Conservation (phyloP, 2,113 vertebrate genomes). For the Channa maculata region DNA sequence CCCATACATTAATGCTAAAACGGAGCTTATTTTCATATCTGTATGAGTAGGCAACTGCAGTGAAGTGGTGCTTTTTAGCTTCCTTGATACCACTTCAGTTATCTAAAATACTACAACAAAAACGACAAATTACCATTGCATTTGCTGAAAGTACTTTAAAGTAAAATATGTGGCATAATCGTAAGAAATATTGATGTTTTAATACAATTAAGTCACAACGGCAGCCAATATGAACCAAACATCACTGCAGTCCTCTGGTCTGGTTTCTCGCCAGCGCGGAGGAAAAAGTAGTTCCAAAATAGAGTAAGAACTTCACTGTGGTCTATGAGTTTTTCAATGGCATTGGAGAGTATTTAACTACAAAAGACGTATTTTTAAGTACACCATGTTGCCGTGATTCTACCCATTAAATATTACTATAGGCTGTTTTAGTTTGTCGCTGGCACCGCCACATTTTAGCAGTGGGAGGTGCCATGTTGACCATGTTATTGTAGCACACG, state of each 20-base stretch:
- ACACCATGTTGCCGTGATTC: too few species aligned
- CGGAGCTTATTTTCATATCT: background rate
- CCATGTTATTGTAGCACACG: too few species aligned
- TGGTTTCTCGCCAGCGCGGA: slow-evolving; percentile 51
- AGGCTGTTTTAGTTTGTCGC: too few species aligned
- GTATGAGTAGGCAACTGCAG: background rate
- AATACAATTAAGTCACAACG: background rate
- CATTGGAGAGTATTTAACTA: background rate
- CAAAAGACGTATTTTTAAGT: background rate
- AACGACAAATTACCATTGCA: background rate
- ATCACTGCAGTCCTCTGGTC: slow-evolving; percentile 21
- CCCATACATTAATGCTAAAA: background rate
- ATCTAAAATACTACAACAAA: background rate
- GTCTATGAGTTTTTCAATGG: background rate
- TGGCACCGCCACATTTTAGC: too few species aligned
- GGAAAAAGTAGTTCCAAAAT: slow-evolving; percentile 76
- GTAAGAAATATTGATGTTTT: too few species aligned
- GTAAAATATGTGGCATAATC: too few species aligned
- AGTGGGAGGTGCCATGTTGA: too few species aligned
- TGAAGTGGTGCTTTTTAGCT: background rate
- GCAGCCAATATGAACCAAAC: background rate
- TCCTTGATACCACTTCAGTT: background rate
- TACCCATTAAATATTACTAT: too few species aligned
- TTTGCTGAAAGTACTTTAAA: background rate
- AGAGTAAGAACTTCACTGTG: background rate